These are phyloP conservation scores for Palythoa grandis DNA, from an alignment of 92 coral and sea anemone species.

Conservation along the genomic window DNA sequence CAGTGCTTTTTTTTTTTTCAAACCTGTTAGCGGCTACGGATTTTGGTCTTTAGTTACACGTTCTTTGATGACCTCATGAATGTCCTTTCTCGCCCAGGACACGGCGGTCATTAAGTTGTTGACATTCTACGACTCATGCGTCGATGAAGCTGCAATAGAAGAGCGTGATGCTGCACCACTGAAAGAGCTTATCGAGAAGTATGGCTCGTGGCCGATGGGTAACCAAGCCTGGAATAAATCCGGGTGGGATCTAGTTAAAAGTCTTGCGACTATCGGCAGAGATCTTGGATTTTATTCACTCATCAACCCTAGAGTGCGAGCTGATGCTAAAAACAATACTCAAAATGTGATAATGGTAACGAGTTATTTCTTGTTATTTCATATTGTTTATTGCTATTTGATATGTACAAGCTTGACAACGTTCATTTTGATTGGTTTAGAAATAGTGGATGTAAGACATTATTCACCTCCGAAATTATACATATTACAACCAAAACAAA, in stretches of 20 bases:
- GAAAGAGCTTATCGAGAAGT: conserved; percentile 20
- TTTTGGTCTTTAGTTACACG: no score
- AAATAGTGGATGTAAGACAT: no score
- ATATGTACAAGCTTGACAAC: no score
- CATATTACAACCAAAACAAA: no score
- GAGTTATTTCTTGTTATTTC: background rate
- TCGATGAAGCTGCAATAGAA: conserved; percentile 37
- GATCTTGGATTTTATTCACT: conserved; percentile 63
- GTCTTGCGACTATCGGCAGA: conserved; percentile 66
- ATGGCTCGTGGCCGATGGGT: conserved; percentile 54
- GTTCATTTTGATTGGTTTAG: background rate
- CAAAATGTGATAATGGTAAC: conserved; percentile 69
- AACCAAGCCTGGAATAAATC: conserved; percentile 54
- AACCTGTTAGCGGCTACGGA: no score
- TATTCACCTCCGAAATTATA: background rate
- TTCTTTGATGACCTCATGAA: background rate
- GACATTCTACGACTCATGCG: conserved; percentile 53
- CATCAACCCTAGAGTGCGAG: conserved; percentile 47
- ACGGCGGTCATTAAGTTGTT: conserved; percentile 54
- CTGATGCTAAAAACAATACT: conserved; percentile 75
- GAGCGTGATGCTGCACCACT: conserved; percentile 45
- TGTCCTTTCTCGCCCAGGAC: conserved; percentile 28
- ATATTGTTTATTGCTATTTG: background rate
- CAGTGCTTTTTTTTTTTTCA: no score
- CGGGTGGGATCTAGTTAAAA: conserved; percentile 69